Base-by-base conservation (phyloP, 2,888 invertebrate genomes). In the Habrosyne pyritoides region DNA sequence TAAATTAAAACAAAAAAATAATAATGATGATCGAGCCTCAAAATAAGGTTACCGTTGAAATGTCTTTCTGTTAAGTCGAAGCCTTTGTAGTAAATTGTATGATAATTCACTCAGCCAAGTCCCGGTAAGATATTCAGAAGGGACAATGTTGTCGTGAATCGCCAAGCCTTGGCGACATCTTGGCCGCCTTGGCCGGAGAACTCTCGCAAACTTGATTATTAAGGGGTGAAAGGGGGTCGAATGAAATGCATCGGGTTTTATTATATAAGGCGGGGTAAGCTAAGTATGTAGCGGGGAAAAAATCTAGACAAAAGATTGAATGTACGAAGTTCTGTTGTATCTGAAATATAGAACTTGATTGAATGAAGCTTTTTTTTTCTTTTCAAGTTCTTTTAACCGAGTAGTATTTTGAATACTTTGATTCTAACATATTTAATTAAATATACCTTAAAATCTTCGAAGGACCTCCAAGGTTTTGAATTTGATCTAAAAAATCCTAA, bases 141-240 rank as follows among this genome's bases (percentile, higher is more conserved):
- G 85, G 86, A 86, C 84, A 83, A 71, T 77, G 83, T 81, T 75
- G 73, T 63, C 65, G 76, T 77, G 80, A 80, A 83, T 82, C 82
- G 77, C 65, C 69, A 70, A 75, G 71, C 73, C 75, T 73, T 73
- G 80, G 86, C 81, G 81, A 86, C 87, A 86, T 88, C 88, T 87
- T 82, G 83, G 83, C 75, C 77, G 66, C 42, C 18, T 42, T 42
- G 42, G 42, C 42, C 42, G 42, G 42, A 18, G 42, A 42, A 42
- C 75, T 82, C 79, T 85, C 77, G 70, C 76, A 81, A 88, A 89
- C 88, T 89, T 84, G 87, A 89, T 88, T 89, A 88, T 84, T 77
- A 71, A 73, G 75, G 77, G 74, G 74, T 66, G 55, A 52, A 59
- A 66, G 66, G 50, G 24, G 46, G 24, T 33, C 58, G 63, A 66